phyloP scores from a whole-genome alignment of 2,113 vertebrate genomes.

The Triplophysa tibetana region DNA sequence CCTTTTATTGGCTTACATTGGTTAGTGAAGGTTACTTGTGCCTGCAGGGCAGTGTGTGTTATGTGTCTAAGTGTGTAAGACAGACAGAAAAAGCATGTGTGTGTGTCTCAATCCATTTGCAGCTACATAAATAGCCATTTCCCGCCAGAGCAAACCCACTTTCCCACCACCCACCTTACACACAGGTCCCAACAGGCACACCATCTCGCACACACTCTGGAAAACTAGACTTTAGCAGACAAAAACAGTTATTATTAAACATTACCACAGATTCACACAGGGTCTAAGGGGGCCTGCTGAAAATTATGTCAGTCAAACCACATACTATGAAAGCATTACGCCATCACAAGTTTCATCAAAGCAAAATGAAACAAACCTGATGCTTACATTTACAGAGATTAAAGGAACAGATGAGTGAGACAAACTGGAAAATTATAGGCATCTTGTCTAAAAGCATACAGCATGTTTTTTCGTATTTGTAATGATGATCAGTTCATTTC shows the following conservation, averaged over 20 bases:
- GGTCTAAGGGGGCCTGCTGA: not conserved
- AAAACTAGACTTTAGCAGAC: conserved; percentile 1
- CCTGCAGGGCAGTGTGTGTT: conserved; percentile 67
- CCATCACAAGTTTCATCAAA: not conserved
- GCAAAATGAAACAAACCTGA: not conserved
- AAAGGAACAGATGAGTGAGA: not conserved
- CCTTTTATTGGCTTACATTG: conserved; percentile 65
- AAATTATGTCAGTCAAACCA: not conserved
- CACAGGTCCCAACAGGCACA: conserved; percentile 40
- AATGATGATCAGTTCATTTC: conserved; percentile 12
- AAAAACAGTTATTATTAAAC: conserved; percentile 28
- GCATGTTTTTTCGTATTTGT: conserved; percentile 41
- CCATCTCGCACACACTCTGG: conserved; percentile 36
- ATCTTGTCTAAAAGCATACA: not conserved
- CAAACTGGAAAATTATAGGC: not conserved
- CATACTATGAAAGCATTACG: not conserved
- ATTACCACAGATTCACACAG: conserved; percentile 11
- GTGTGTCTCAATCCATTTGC: conserved; percentile 67
- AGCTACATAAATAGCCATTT: conserved; percentile 82
- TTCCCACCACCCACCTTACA: conserved; percentile 62
- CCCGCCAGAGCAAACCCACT: conserved; percentile 85
- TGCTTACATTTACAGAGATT: not conserved
- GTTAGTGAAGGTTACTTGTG: conserved; percentile 78
- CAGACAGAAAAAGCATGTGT: conserved; percentile 56
- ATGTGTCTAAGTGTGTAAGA: conserved; percentile 45